phyloP scores from a whole-genome alignment of 2,797 vertebrate genomes.

The Acanthornis magna region DNA sequence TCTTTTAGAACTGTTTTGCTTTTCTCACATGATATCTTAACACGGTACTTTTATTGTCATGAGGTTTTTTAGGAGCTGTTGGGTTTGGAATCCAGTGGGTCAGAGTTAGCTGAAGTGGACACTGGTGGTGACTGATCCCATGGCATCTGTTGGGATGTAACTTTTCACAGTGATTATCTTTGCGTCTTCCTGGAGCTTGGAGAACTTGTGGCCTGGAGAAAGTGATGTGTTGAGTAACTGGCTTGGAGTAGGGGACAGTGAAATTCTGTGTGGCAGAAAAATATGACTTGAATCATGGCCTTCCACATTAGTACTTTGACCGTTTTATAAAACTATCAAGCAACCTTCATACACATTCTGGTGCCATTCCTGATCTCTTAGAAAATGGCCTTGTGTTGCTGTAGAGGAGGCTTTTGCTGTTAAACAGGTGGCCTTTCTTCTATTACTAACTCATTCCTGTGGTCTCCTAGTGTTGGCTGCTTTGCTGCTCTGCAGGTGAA shows the following conservation, averaged over 20 bases:
- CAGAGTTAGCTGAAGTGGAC: background rate
- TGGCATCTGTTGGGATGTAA: background rate
- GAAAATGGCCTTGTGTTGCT: background rate
- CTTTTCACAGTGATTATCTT: background rate
- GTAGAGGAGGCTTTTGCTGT: background rate
- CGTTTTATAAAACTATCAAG: background rate
- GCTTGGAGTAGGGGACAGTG: background rate
- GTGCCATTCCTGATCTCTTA: background rate
- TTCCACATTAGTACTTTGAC: background rate
- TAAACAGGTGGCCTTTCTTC: background rate
- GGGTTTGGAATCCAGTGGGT: background rate
- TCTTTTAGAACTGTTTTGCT: background rate
- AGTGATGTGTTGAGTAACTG: background rate
- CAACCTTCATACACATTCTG: background rate
- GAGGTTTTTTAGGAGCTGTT: background rate
- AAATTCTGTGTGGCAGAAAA: background rate
- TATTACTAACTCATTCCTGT: background rate
- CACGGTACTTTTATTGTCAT: fast-evolving
- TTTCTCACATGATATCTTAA: background rate
- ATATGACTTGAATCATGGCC: background rate
- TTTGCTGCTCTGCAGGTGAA: background rate
- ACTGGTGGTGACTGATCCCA: background rate
- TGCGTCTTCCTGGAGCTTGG: background rate
- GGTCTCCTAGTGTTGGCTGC: background rate
- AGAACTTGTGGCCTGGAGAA: background rate